Evolutionary conservation across 2,888 invertebrate species (phyloP).

Genomic region (Drosophila algonquin): DNA sequence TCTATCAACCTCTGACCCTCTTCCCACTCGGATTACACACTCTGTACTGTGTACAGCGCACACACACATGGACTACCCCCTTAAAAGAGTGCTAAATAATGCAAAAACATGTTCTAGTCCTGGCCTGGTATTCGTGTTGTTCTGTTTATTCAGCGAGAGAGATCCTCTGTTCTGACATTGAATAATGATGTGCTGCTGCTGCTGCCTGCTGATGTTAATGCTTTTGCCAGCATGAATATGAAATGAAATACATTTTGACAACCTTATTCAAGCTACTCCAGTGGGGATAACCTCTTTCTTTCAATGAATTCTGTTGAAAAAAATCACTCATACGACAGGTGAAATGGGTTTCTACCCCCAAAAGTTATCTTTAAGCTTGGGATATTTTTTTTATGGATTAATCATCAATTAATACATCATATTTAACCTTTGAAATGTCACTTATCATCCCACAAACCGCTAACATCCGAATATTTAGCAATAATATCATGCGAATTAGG

Average conservation of each 20-base stretch:
- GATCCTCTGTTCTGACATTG: slow-evolving; percentile 24
- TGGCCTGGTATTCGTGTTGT: neutral
- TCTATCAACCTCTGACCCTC: slow-evolving; percentile 4
- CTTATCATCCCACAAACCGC: slow-evolving; percentile 30
- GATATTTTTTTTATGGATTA: slow-evolving; percentile 4
- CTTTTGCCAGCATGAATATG: slow-evolving; percentile 33
- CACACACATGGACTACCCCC: slow-evolving; percentile 1
- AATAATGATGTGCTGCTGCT: slow-evolving; percentile 34
- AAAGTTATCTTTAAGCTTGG: neutral
- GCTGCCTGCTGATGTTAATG: slow-evolving; percentile 20
- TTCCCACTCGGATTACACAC: slow-evolving; percentile 5
- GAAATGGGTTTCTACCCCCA: slow-evolving; percentile 3
- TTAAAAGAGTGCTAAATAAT: slow-evolving; percentile 30
- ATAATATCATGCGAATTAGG: slow-evolving; percentile 25
- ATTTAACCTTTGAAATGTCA: slow-evolving; percentile 20
- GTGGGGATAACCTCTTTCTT: slow-evolving; percentile 3
- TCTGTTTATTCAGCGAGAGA: slow-evolving; percentile 11
- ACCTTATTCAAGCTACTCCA: slow-evolving; percentile 16
- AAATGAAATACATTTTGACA: slow-evolving; percentile 24
- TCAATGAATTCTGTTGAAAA: slow-evolving; percentile 34
- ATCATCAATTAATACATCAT: slow-evolving; percentile 13
- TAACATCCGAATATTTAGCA: slow-evolving; percentile 21
- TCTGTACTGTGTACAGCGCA: neutral
- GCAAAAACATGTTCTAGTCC: slow-evolving; percentile 11
- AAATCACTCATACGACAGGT: slow-evolving; percentile 34